A percentile compares a stretch with the other conserved stretches of the same genome.
These are phyloP conservation scores for Gandaritis pyraliata DNA, from an alignment of 2,888 invertebrate species.

Conservation along the genomic window DNA sequence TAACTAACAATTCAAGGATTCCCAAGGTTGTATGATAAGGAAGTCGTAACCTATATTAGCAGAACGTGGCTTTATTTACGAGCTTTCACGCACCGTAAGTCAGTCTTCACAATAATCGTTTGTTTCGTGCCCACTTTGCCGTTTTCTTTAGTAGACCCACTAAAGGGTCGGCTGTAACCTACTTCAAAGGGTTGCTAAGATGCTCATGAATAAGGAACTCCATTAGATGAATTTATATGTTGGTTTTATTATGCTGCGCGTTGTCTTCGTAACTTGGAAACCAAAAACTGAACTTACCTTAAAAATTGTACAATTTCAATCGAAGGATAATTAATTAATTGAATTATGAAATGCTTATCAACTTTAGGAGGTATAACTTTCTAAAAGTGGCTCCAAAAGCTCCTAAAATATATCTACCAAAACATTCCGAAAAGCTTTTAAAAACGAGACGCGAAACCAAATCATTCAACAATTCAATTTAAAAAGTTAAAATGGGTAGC, in stretches of 20 bases:
- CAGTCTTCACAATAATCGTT: conserved; percentile 63
- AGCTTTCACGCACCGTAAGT: conserved; percentile 54
- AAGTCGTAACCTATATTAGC: conserved; percentile 5
- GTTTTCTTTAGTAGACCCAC: conserved; percentile 31
- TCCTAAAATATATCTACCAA: conserved; percentile 12
- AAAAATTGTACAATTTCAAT: not conserved
- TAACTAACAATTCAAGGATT: not conserved
- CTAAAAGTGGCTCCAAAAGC: conserved; percentile 4
- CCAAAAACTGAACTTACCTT: no score
- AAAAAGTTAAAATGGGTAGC: conserved; percentile 38
- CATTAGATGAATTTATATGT: conserved; percentile 6
- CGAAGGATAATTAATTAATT: not conserved
- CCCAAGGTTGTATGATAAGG: not conserved
- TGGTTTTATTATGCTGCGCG: conserved; percentile 8
- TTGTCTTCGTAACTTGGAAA: not conserved
- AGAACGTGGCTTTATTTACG: conserved; percentile 41
- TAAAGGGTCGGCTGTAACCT: conserved; percentile 31
- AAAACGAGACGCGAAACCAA: conserved; percentile 28
- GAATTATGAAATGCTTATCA: no score
- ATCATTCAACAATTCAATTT: conserved; percentile 36
- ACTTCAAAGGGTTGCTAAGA: conserved; percentile 28
- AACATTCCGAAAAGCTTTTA: conserved; percentile 24
- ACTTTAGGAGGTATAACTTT: not conserved
- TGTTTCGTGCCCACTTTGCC: conserved; percentile 57
- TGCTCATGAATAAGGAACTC: conserved; percentile 24